Evolutionary conservation across 1,140 invertebrate genomes (phyloP).

Genomic region (Bombus impatiens): DNA sequence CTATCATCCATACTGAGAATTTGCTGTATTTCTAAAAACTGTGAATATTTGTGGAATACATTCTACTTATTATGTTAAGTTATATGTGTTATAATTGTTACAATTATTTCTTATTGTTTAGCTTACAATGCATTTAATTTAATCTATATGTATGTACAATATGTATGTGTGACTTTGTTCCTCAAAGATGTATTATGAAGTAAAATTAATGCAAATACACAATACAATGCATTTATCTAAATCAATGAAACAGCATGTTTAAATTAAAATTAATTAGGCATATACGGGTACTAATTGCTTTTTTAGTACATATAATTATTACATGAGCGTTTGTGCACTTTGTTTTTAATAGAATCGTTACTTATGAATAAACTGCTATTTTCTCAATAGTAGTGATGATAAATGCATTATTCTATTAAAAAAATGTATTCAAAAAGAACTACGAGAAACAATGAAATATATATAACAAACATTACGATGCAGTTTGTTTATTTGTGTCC

Average conservation of each 20-base stretch:
- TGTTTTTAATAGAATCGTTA: neutral
- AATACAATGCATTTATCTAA: conserved; percentile 19
- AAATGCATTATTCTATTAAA: conserved; percentile 23
- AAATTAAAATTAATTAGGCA: neutral
- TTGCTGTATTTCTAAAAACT: conserved; percentile 37
- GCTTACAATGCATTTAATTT: conserved; percentile 25
- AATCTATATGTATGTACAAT: conserved; percentile 21
- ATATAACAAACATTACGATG: conserved; percentile 11
- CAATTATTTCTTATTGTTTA: conserved; percentile 20
- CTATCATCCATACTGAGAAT: conserved; percentile 7
- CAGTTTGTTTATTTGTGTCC: neutral
- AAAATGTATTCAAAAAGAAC: conserved; percentile 18
- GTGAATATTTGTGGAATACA: conserved; percentile 26
- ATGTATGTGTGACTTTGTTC: conserved; percentile 18
- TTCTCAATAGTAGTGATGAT: conserved; percentile 4
- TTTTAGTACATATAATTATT: conserved; percentile 8
- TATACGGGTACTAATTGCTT: neutral
- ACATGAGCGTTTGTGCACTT: neutral
- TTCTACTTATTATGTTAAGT: conserved; percentile 39
- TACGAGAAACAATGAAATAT: conserved; percentile 21
- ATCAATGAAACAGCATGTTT: neutral
- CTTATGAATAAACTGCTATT: conserved; percentile 5
- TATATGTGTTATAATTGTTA: conserved; percentile 20
- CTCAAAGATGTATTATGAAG: neutral
- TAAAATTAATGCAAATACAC: conserved; percentile 1